Evolutionary conservation across 1,140 invertebrate species (phyloP), one percentile per base, ranked within the genome.

Genomic region (Drosophila nigromelanica): DNA sequence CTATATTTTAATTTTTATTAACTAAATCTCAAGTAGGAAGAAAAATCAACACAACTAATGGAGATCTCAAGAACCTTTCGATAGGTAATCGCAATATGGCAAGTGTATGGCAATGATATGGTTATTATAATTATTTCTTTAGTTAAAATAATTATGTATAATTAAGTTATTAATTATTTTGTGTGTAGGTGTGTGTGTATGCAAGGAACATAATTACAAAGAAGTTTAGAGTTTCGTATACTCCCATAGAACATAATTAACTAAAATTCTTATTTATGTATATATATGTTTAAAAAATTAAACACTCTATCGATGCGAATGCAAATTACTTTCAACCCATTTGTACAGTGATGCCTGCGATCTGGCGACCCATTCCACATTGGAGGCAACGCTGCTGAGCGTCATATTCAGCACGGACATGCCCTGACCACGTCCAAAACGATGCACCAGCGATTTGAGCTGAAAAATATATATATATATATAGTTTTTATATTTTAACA

Each of bases 381-480:
- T 92, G 35, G 91, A 90, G 47, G 90, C 91, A 18, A 92, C 91
- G 52, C 90, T 92, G 60, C 89, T 90, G 14, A 92, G 61, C 47
- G 91, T 92, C 91, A 92, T 92, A 18, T 91, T 92, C 11, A 92
- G 71, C 45, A 91, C 77, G 11, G 86, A 66, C 91, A 92, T 91
- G 21, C 91, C 91, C 18, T 79, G 89, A n/a, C 91, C 91, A 50
- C 90, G 77, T 11, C 91, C 91, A 42, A 92, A 92, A 14, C 91
- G 85, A 86, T 92, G 90, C 40, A 92, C 87, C 59, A 91, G 47
- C 2, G 91, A 92, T 55, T 91, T 92, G 1, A 92, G 78, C 90
- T 91, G 33, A 12, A 5, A n/a, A 51, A 35, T 35, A 18, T 3
- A 48, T 55, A 40, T 30, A 33, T 5, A 11, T 11, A 5, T 35